Evolutionary conservation across 37 sponge, comb jelly and placozoan species (phyloP), one percentile per base, ranked within the genome.

Genomic region (Chondrosia reniformis): DNA sequence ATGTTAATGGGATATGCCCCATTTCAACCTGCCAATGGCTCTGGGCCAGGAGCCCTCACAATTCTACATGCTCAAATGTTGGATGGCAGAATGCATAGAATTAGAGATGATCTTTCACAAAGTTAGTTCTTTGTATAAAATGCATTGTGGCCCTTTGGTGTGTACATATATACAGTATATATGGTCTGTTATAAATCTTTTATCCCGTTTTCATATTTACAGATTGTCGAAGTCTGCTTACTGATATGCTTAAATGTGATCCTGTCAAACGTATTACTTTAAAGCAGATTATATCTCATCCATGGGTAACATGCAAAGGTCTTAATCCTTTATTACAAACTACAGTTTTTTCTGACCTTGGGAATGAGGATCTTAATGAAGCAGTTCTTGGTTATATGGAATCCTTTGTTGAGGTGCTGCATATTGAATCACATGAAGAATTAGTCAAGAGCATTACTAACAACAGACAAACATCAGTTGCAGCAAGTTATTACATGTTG

Each of bases 31-130:
- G 72, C 39, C 1, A 6, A 57, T 64, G 58, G 67, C 74, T 66
- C 43, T 34, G 72, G 41, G 1, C 7, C 67, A 58, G 77, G 67
- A 63, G 78, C 62, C 65, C 45, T 87, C n/a, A 74, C 80, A 19
- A 63, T 67, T 43, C 78, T 87, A 52, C 83, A 87, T 38, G 81
- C 80, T 32, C 82, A 87, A 40, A 87, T 87, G 83, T n/a, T 87
- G 59, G 55, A 49, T 33, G 69, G 76, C 32, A 58, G 75, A 33
- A 87, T 87, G 83, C 76, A 84, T 33, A 63, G 65, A 1, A 66
- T 87, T 5, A 84, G 71, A 21, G 63, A 69, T 4, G 61, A 74
- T 17, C 58, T 75, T 15, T 76, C 78, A 3, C 58, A 43, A 42
- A 67, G 88, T 87, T 54, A 69, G 72, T 40, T 1, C 40, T 0